These are phyloP conservation scores for Cephus nigrinus DNA, from an alignment of 2,888 invertebrate species.

Conservation along the genomic window DNA sequence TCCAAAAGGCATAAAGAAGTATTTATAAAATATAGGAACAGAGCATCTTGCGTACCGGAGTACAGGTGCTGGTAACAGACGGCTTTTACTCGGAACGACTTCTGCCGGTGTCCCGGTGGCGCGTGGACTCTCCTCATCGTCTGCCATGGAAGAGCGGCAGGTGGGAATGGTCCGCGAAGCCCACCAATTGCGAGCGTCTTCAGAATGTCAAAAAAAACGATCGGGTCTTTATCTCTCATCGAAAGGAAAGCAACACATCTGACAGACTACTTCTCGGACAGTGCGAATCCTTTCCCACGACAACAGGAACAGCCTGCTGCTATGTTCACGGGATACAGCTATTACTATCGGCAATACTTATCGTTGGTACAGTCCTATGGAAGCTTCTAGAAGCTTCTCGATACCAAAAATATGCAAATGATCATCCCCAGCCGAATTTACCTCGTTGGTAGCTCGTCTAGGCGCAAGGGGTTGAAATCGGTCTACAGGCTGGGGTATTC, in stretches of 20 bases:
- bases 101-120: neutral
- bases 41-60: slow-evolving; percentile 8
- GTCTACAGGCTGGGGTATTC: neutral
- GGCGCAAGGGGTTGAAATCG: neutral
- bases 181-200: slow-evolving; percentile 39
- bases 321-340: neutral
- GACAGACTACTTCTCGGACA: neutral
- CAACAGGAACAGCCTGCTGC: neutral
- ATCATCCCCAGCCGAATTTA: neutral
- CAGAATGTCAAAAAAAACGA: neutral
- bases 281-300: neutral
- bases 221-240: neutral
- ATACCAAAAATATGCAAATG: neutral
- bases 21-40: slow-evolving; percentile 1
- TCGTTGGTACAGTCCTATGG: neutral
- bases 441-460: neutral
- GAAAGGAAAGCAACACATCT: neutral
- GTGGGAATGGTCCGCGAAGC: slow-evolving; percentile 39
- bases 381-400: neutral
- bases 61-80: slow-evolving; percentile 46
- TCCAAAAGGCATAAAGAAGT: slow-evolving; percentile 1
- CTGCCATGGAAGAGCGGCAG: slow-evolving; percentile 36
- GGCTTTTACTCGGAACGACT: slow-evolving; percentile 27
- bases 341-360: neutral
- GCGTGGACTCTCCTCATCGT: slow-evolving; percentile 10